Percentiles rank a stretch among this genome's conserved stretches.
phyloP scores from a whole-genome alignment of 2,888 invertebrate species.

The Drosophila sordidapex region DNA sequence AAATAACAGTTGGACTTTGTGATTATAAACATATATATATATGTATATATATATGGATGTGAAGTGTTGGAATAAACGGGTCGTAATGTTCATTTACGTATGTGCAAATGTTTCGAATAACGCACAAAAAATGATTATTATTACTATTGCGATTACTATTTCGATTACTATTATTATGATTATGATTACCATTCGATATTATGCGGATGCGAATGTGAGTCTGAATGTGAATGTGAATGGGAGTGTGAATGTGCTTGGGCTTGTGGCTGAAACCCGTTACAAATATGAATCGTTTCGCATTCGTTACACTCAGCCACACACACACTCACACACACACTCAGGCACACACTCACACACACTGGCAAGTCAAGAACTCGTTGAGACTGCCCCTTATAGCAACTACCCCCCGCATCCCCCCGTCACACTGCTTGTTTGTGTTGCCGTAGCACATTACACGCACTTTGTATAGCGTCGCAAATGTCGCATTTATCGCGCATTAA shows the following conservation, averaged over 20 bases:
- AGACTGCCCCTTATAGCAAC: neutral
- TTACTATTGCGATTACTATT: constrained; percentile 62
- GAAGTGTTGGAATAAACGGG: constrained; percentile 1
- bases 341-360: constrained; percentile 27
- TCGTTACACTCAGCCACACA: constrained; percentile 16
- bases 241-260: constrained; percentile 5
- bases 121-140: constrained; percentile 73
- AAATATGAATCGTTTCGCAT: constrained; percentile 66
- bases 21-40: constrained; percentile 72
- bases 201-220: constrained; percentile 19
- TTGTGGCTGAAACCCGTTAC: constrained; percentile 58
- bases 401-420: neutral
- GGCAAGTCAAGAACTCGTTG: constrained; percentile 48
- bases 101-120: constrained; percentile 72
- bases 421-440: constrained; percentile 43
- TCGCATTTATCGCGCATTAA: constrained; percentile 84
- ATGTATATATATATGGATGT: neutral
- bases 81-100: constrained; percentile 74
- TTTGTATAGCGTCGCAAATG: constrained; percentile 82
- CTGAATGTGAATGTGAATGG: neutral
- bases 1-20: constrained; percentile 54
- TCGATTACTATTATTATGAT: constrained; percentile 77
- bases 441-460: constrained; percentile 76
- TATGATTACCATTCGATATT: constrained; percentile 79
- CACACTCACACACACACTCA: constrained; percentile 19